These are phyloP conservation scores for Nudaria mundana DNA, from an alignment of 2,888 invertebrate species.

Conservation along the genomic window DNA sequence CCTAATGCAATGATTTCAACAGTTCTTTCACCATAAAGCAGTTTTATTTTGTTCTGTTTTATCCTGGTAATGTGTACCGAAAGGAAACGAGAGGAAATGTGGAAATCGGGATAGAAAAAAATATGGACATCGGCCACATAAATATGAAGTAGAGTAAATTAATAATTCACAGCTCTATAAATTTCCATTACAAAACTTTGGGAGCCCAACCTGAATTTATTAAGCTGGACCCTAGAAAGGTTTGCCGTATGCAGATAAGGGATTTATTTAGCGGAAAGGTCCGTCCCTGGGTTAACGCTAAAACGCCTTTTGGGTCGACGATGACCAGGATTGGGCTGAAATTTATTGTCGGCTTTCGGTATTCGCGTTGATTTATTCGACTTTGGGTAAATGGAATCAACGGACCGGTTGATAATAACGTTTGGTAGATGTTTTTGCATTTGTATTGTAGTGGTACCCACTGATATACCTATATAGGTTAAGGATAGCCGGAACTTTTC, in stretches of 20 bases:
- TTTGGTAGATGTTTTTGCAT: constrained; percentile 36
- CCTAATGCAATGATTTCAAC: no score
- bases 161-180: constrained; percentile 43
- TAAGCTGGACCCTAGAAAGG: constrained; percentile 81
- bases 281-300: constrained; percentile 76
- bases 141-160: no score
- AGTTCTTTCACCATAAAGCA: no score
- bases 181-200: constrained; percentile 58
- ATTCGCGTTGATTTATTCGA: constrained; percentile 75
- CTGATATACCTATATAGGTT: constrained; percentile 31
- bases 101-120: no score
- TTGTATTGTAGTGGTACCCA: constrained; percentile 24
- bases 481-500: constrained; percentile 14
- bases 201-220: constrained; percentile 80
- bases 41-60: no score
- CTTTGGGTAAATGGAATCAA: constrained; percentile 59
- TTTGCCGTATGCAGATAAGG: constrained; percentile 82
- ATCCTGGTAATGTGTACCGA: no score
- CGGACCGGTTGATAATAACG: constrained; percentile 58
- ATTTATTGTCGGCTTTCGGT: constrained; percentile 77
- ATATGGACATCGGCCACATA: no score
- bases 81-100: no score
- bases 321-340: constrained; percentile 77
- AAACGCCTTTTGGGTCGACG: constrained; percentile 73
- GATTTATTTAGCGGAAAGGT: constrained; percentile 82